Base-by-base conservation (phyloP, 2,888 invertebrate species). In the Apamea monoglypha region DNA sequence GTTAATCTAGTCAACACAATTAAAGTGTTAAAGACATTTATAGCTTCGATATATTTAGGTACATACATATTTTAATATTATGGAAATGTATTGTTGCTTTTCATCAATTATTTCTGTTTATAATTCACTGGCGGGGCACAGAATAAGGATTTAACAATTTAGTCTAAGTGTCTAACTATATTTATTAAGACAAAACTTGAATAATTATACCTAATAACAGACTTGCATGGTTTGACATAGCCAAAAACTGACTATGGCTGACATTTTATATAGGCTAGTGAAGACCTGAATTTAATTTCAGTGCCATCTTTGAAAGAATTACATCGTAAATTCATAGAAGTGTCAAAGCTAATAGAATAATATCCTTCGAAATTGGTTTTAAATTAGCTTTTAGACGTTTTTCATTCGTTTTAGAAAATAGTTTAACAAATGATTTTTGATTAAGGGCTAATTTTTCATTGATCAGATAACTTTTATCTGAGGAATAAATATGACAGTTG, bases 271-370 rank as follows among this genome's bases (percentile, higher is more conserved):
- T 8, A 8, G 40, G 50, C n/a, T 59, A 25, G 47, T 59, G n/a
- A 50, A 77, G 2, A 71, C 36, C 10, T 63, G 4, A 72, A 50
- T 73, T 78, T 69, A 72, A 72, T 63, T 63, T 83, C 8, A 10
- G 14, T 40, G n/a, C 67, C 16, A 67, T 63, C 21, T 78, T 72
- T 50, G 10, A 84, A 79, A 59, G 29, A 36, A 82, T 79, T 64
- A 59, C 79, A 25, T 78, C 79, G 14, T 79, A 79, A 77, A 82
- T 53, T 82, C 63, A 69, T 78, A 64, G 63, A 61, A 73, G 1
- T 73, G 64, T 47, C 59, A 29, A 29, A 21, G 44, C 59, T 66
- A 82, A 70, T 44, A 53, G 36, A 83, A 71, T 71, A 53, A 53
- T 81, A 40, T 76, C 69, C 64, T 32, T 66, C 16, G 29, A 78